phyloP scores from a whole-genome alignment of 1,140 invertebrate species.

The Lordiphosa clarofinis region DNA sequence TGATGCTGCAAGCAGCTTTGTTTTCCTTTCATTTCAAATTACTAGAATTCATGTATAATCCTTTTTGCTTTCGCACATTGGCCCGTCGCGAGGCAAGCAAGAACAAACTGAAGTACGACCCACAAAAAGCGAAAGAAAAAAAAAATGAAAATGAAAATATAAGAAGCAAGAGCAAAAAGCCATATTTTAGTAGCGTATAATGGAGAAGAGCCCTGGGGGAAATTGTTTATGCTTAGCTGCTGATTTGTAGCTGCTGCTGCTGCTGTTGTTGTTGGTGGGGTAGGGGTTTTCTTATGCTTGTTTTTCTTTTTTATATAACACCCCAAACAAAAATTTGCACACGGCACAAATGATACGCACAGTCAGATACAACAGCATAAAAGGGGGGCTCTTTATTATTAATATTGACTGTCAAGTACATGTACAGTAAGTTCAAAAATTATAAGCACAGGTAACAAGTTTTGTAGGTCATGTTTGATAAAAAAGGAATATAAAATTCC shows the following conservation, averaged over 20 bases:
- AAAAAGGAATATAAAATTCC: too few species aligned
- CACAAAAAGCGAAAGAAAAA: neutral
- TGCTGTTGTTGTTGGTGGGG: neutral
- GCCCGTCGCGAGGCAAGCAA: neutral
- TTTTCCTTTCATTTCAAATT: neutral
- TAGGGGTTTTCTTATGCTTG: conserved; percentile 9
- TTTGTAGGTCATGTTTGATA: too few species aligned
- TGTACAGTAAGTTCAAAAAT: too few species aligned
- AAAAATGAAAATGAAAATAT: conserved; percentile 1
- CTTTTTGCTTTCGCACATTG: conserved; percentile 19
- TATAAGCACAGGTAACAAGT: too few species aligned
- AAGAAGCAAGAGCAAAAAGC: neutral
- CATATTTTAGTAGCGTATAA: conserved; percentile 51
- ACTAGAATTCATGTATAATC: conserved; percentile 18
- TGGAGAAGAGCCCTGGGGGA: conserved; percentile 57
- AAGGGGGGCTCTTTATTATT: conserved; percentile 21
- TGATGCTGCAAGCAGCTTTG: neutral
- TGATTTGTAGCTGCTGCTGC: conserved; percentile 11
- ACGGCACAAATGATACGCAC: conserved; percentile 33
- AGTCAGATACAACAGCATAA: neutral
- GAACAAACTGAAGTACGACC: neutral
- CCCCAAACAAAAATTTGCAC: conserved; percentile 33
- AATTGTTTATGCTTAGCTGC: conserved; percentile 45
- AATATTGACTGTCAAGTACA: conserved; percentile 34
- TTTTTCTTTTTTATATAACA: conserved; percentile 10